These are phyloP conservation scores for Pyrgilauda ruficollis DNA, from an alignment of 2,113 vertebrate species.

Conservation along the genomic window DNA sequence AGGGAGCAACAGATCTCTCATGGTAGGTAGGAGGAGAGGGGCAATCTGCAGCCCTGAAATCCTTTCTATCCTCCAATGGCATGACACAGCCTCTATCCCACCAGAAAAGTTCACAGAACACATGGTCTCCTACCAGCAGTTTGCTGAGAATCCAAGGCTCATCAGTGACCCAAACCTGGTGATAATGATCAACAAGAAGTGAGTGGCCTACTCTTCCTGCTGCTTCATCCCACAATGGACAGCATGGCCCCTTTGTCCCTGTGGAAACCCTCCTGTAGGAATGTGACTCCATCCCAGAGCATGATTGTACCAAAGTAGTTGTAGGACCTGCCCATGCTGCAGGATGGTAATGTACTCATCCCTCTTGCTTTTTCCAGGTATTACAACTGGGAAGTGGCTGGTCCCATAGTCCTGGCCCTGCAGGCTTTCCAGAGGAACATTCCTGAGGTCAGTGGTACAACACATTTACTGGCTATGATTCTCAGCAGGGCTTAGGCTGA, in stretches of 20 bases:
- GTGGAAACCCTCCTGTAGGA: not conserved
- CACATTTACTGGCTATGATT: not conserved
- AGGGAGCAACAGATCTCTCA: constrained; percentile 78
- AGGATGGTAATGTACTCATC: not conserved
- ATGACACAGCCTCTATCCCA: not conserved
- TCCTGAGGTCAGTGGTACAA: constrained; percentile 81
- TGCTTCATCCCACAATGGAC: not conserved
- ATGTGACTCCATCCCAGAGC: not conserved
- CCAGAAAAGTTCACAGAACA: constrained; percentile 88
- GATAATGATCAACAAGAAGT: constrained; percentile 90
- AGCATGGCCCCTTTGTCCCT: not conserved
- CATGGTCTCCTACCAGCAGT: constrained; percentile 85
- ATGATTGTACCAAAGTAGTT: fast-evolving
- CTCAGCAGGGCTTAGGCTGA: not conserved
- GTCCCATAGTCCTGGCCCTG: constrained; percentile 90
- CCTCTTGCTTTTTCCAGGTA: constrained; percentile 75
- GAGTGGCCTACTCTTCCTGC: constrained; percentile 35
- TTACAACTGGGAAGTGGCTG: constrained; percentile 95
- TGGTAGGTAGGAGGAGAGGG: constrained; percentile 67
- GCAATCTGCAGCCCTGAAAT: not conserved
- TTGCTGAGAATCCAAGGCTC: constrained; percentile 86
- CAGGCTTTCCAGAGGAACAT: constrained; percentile 90
- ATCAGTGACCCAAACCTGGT: constrained; percentile 90
- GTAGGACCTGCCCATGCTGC: not conserved
- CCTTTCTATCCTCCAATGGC: not conserved